Evolutionary conservation across 2,888 invertebrate species (phyloP), one percentile per base, ranked within the genome.

Genomic region (Poecilus cupreus): DNA sequence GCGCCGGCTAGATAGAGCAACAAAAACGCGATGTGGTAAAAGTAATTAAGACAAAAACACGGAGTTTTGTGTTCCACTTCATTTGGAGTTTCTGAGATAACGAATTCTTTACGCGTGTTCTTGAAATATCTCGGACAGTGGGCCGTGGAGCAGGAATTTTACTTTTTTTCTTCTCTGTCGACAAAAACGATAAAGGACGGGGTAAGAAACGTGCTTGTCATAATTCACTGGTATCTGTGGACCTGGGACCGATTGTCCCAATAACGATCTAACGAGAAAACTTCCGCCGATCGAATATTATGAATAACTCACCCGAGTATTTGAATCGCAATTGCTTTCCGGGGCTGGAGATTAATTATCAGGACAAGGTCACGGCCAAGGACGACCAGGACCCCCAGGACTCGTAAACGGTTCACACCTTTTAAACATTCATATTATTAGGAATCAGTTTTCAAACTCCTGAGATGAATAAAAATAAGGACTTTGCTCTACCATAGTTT

Each of bases 41-140:
- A 78, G 78, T 78, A 78, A 78, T 78, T 78, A 78, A 78, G 78
- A 64, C 68, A 78, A 78, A 78, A 78, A 78, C 78, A 78, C 78
- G 70, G 64, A 68, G 16, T 78, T 64, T 49, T 64, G 78, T 78
- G 78, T 64, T 68, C 78, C 78, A 64, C 78, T 78, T 78, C 78
- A 78, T 78, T 64, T 78, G 78, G 46, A 78, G 78, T 78, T 68
- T 51, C 74, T 8, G 60, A 18, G 78, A 78, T 78, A 78, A 78
- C 78, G 78, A 78, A 78, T 78, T 78, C 78, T 68, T 78, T 78
- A 78, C 78, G 78, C 78, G 78, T 78, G 78, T 78, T 49, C 26
- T 39, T 68, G 26, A 32, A 76, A 51, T 76, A 76, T 76, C 76
- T 54, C 32, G 74, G 74, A 77, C 77, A 77, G 20, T 77, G 43